Percentiles rank a stretch among this genome's conserved stretches.
phyloP scores from a whole-genome alignment of 2,797 vertebrate species.

The Peromyscus aztecus region DNA sequence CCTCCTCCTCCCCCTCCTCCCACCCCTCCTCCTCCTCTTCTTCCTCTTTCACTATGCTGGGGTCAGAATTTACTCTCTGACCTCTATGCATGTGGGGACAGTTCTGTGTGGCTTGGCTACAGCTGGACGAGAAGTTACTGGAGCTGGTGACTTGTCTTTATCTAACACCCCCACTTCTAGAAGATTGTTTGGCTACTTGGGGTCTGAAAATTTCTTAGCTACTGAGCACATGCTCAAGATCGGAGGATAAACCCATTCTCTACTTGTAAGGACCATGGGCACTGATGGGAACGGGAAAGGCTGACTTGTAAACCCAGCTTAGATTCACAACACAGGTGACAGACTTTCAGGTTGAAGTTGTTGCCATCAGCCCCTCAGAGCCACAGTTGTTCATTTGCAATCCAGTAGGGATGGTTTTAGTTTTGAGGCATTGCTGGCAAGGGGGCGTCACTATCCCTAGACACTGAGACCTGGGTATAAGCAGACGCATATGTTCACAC shows the following conservation, averaged over 20 bases:
- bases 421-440: slow-evolving; percentile 27
- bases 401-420: neutral
- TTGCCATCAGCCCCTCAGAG: neutral
- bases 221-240: neutral
- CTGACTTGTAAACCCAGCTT: slow-evolving; percentile 4
- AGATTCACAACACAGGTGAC: neutral
- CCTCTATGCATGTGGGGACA: neutral
- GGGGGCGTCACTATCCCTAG: neutral
- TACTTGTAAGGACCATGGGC: neutral
- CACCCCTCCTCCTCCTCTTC: neutral
- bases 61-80: neutral
- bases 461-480: neutral
- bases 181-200: neutral
- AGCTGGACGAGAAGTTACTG: neutral
- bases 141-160: neutral
- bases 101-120: neutral
- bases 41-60: neutral
- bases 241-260: neutral
- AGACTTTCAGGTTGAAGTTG: neutral
- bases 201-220: slow-evolving; percentile 2
- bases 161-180: neutral
- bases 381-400: neutral
- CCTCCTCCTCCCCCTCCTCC: neutral
- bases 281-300: neutral
- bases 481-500: neutral